A percentile compares a stretch with the other conserved stretches of the same genome.
Evolutionary conservation across 2,113 vertebrate species (phyloP).

Genomic region (Eulemur rufifrons): DNA sequence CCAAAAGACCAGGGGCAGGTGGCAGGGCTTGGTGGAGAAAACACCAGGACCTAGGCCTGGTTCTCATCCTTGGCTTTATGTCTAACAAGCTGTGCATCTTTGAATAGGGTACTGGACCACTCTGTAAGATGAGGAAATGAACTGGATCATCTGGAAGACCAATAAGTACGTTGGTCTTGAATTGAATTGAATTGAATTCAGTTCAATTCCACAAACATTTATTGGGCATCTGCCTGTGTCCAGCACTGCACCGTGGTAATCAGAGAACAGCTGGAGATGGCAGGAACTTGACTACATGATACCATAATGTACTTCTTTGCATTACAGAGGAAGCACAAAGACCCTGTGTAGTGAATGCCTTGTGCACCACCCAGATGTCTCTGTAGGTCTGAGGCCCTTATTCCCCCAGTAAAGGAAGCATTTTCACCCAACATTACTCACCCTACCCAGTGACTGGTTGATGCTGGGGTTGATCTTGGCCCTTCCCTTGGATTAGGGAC

Average conservation of each 20-base stretch:
- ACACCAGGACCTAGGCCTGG: too few relatives aligned
- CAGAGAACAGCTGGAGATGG: not conserved
- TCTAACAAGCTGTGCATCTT: not conserved
- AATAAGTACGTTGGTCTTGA: too few relatives aligned
- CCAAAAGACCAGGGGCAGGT: not conserved
- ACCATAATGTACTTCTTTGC: not conserved
- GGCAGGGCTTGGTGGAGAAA: not conserved
- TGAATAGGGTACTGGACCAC: not conserved
- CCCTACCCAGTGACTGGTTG: not conserved
- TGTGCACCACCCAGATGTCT: not conserved
- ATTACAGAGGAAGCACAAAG: not conserved
- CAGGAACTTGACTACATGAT: not conserved
- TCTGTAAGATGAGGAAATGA: not conserved
- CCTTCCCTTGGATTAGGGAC: not conserved
- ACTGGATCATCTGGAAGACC: not conserved
- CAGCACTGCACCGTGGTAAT: not conserved
- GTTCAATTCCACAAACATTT: not conserved
- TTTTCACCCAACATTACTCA: not conserved
- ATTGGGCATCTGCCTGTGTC: not conserved
- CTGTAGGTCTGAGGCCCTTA: not conserved
- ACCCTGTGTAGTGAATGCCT: not conserved
- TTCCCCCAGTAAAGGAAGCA: not conserved
- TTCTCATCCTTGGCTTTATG: not conserved
- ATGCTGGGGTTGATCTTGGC: too few relatives aligned
- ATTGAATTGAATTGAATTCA: not conserved